Conservation (phyloP, 1,140 invertebrate genomes). For the Hestina assimilis region DNA sequence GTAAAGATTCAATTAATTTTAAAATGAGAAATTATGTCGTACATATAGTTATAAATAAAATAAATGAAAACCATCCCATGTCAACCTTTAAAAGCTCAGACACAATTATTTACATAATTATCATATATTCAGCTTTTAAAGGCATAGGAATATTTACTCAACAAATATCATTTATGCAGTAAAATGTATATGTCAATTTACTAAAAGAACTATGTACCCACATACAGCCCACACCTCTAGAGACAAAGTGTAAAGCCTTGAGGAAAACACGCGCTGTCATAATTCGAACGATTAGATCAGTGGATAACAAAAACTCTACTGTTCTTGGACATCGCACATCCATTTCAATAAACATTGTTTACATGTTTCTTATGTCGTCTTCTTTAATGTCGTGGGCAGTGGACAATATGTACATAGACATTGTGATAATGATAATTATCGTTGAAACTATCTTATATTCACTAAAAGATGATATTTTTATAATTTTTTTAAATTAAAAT, state of each 20-base stretch:
- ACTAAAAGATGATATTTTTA: too few species aligned
- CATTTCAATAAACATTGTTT: constrained; percentile 27
- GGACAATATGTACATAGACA: constrained; percentile 7
- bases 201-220: neutral
- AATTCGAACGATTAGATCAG: constrained; percentile 31
- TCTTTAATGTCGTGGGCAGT: constrained; percentile 14
- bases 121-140: too few species aligned
- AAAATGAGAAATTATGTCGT: too few species aligned
- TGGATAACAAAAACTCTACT: constrained; percentile 26
- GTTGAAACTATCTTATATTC: too few species aligned
- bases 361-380: constrained; percentile 17
- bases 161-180: neutral
- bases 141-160: constrained; percentile 2
- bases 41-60: too few species aligned
- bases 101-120: too few species aligned
- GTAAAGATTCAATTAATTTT: too few species aligned
- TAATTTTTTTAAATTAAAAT: too few species aligned
- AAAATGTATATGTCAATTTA: constrained; percentile 7
- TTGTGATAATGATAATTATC: neutral
- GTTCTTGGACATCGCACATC: constrained; percentile 24
- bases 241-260: constrained; percentile 19
- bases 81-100: too few species aligned
- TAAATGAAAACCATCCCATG: too few species aligned
- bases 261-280: constrained; percentile 18
- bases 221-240: constrained; percentile 22